Percentiles rank a stretch among this genome's conserved stretches.
Evolutionary conservation across 2,888 invertebrate genomes (phyloP).

Genomic region (Prosapia bicincta): DNA sequence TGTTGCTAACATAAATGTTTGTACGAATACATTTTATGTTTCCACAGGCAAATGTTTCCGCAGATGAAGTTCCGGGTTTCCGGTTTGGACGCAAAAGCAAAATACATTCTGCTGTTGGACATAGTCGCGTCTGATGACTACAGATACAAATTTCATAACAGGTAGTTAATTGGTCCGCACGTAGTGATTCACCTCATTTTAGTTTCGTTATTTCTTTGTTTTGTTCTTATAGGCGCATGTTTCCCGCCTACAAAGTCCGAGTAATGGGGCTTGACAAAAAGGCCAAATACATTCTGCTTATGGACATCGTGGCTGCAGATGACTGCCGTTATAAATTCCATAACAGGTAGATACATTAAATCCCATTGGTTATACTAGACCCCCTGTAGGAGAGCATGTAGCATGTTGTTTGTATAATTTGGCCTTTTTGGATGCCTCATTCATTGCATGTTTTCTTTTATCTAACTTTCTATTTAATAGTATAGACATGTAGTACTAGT

Average conservation of each 20-base stretch:
- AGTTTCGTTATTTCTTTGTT: slow-evolving; percentile 34
- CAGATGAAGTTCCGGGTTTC: slow-evolving; percentile 99
- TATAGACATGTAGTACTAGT: neutral
- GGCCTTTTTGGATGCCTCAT: slow-evolving; percentile 24
- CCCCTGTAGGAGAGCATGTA: neutral
- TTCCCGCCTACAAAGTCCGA: slow-evolving; percentile 96
- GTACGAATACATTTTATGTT: slow-evolving; percentile 41
- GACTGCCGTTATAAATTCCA: slow-evolving; percentile 95
- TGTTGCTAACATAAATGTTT: slow-evolving; percentile 29
- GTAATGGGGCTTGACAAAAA: slow-evolving; percentile 95
- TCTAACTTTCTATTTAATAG: neutral
- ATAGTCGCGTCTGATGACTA: slow-evolving; percentile 99
- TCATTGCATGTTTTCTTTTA: slow-evolving; percentile 13
- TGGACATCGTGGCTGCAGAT: slow-evolving; percentile 96
- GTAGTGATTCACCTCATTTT: slow-evolving; percentile 30
- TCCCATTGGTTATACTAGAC: neutral
- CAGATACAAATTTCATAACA: slow-evolving; percentile 97
- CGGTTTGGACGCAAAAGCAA: slow-evolving; percentile 97
- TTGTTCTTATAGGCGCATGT: slow-evolving; percentile 80
- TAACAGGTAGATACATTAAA: slow-evolving; percentile 65
- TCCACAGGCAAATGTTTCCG: slow-evolving; percentile 98
- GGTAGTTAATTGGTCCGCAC: slow-evolving; percentile 51
- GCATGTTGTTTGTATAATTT: slow-evolving; percentile 13
- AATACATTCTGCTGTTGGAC: slow-evolving; percentile 98
- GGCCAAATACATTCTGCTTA: slow-evolving; percentile 95